Evolutionary conservation across 2,888 invertebrate species (phyloP), one percentile per base, ranked within the genome.

Genomic region (Chirona hameri): DNA sequence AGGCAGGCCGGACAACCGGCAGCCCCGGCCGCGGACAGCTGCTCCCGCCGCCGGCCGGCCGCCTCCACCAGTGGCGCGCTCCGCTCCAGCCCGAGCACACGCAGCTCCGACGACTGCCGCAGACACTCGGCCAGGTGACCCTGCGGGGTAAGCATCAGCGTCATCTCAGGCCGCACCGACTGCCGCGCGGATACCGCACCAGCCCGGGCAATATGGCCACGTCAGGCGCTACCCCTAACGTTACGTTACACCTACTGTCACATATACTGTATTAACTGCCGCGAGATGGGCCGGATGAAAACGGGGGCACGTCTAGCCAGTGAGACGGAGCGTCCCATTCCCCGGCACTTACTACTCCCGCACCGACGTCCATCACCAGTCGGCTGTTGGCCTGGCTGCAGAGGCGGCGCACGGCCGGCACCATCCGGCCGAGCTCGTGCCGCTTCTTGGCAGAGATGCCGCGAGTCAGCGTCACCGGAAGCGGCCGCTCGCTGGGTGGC

Each of bases 61-160:
- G 82, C 81, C 79, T 31, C 81, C 65, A 84, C 83, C 48, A 79
- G 72, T n/a, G 81, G 15, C 12, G 65, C 27, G 24, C 79, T 72
- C 52, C 83, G 83, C 81, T 84, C 84, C 72, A 81, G 82, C 21
- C 83, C 84, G 46, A 84, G 60, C 15, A 84, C 80, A 3, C 81
- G 76, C 15, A 83, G 27, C 12, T 65, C 52, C 18, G 84, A 81
- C 39, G 60, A 52, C n/a, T 80, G 80, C n/a, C 84, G 84, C 29
- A 84, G 69, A 60, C 82, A 31, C 5, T 83, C 81, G 81, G 83
- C 84, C 24, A 84, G 82, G 72, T 84, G 84, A 14, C 84, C 84
- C 84, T 84, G 82, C 21, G 21, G 29, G 72, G 14, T n/a, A n/a
- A n/a, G n/a, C n/a, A n/a, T n/a, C n/a, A n/a, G n/a, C n/a, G n/a